Percentiles rank a stretch among this genome's conserved stretches.
phyloP scores from a whole-genome alignment of 2,113 vertebrate genomes.

The Catagonus wagneri region DNA sequence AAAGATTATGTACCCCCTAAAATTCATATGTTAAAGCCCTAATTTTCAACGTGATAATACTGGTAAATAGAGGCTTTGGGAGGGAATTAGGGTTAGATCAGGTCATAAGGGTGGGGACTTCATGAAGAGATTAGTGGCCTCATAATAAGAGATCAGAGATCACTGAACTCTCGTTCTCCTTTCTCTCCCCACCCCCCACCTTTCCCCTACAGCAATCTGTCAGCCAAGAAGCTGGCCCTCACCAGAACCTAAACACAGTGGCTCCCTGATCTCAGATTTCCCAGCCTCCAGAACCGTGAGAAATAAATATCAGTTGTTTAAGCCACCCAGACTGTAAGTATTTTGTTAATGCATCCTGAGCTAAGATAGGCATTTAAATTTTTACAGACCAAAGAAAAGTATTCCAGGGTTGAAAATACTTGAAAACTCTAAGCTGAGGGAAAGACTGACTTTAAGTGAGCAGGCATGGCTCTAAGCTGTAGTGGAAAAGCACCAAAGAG shows the following conservation, averaged over 20 bases:
- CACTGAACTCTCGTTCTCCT: neutral
- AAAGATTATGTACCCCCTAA: neutral
- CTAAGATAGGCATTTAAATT: neutral
- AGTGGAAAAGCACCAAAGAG: neutral
- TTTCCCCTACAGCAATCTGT: neutral
- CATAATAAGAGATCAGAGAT: neutral
- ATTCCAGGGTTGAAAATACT: neutral
- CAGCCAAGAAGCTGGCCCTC: neutral
- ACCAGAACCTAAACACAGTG: neutral
- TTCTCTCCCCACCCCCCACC: neutral
- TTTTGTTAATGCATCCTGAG: neutral
- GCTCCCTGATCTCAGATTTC: neutral
- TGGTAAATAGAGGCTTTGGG: neutral
- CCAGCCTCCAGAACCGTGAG: neutral
- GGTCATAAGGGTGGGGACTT: neutral
- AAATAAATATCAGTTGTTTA: neutral
- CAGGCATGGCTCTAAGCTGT: neutral
- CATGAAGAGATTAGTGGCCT: neutral
- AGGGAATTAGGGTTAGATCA: neutral
- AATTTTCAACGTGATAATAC: neutral
- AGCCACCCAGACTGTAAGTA: neutral
- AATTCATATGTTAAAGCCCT: neutral
- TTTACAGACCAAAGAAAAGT: slow-evolving; percentile 12
- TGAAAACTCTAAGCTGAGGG: neutral
- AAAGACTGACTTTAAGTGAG: neutral